Evolutionary conservation across 1,140 invertebrate species (phyloP), one percentile per base, ranked within the genome.

Genomic region (Macrotrachela quadricornifera): DNA sequence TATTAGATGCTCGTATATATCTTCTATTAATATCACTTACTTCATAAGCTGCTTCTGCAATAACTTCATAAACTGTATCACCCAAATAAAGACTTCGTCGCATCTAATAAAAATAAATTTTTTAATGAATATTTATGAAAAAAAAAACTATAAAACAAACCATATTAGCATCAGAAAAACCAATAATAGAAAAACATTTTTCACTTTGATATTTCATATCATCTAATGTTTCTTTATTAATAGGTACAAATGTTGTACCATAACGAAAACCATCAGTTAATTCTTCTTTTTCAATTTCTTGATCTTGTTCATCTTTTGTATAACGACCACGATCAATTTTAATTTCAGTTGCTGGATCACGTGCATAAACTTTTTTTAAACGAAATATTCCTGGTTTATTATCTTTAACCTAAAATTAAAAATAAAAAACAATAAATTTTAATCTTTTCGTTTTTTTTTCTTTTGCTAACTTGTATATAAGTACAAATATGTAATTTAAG

Each of bases 401-500:
- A 13, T 42, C 41, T 42, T 42, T 42, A 42, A 42, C 41, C 51
- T 68, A 57, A 66, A n/a, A n/a, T n/a, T n/a, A n/a, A n/a, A n/a
- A n/a, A n/a, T n/a, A n/a, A n/a, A n/a, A n/a, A n/a, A n/a, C n/a
- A n/a, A n/a, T n/a, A n/a, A n/a, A n/a, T n/a, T n/a, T n/a, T n/a
- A n/a, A n/a, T 49, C 50, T 18, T 42, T 37, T 40, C 54, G 30
- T 14, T 51, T 44, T 16, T 46, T 18, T 12, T 36, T 14, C 51
- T 58, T 55, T n/a, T n/a, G n/a, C n/a, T n/a, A n/a, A 73, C 71
- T 62, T 67, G 71, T 8, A 63, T 63, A 57, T 64, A 72, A 44
- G 62, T 64, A 54, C 63, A 64, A 40, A 74, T 65, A 36, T 71
- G 67, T 55, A 74, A 73, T 45, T 65, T 60, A 18, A 74, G 58